Percentiles rank a stretch among this genome's conserved stretches.
These are phyloP conservation scores for Sipha flava DNA, from an alignment of 1,140 invertebrate genomes.

Conservation along the genomic window DNA sequence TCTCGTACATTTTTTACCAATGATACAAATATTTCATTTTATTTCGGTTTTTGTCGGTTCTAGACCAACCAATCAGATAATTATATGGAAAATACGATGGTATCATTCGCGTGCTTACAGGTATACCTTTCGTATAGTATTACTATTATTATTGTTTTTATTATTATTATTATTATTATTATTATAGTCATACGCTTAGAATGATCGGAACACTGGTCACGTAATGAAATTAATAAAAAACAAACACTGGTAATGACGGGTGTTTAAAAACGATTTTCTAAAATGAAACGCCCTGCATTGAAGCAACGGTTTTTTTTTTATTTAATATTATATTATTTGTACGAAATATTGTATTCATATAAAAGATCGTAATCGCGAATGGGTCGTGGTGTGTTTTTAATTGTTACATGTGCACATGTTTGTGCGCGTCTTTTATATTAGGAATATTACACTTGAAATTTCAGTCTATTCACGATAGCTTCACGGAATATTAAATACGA, in stretches of 20 bases:
- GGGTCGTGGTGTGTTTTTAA: too few species aligned
- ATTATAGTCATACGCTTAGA: not conserved
- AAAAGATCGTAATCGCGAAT: not conserved
- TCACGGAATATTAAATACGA: too few species aligned
- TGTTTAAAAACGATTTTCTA: constrained; percentile 27
- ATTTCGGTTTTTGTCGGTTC: not conserved
- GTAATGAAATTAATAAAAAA: constrained; percentile 30
- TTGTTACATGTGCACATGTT: too few species aligned
- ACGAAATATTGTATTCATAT: not conserved
- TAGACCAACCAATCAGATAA: not conserved
- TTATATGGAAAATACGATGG: not conserved
- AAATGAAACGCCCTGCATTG: not conserved
- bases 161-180: not conserved
- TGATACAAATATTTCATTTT: too few species aligned
- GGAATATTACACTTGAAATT: too few species aligned
- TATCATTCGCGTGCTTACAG: not conserved
- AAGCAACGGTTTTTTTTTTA: not conserved
- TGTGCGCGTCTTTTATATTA: too few species aligned
- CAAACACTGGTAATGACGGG: constrained; percentile 25
- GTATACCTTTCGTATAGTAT: not conserved
- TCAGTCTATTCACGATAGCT: too few species aligned
- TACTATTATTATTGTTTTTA: not conserved
- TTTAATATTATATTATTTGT: not conserved
- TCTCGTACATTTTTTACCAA: too few species aligned
- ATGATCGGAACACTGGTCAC: not conserved